Conservation (phyloP, 1,140 invertebrate species). For the Drosophila teissieri region DNA sequence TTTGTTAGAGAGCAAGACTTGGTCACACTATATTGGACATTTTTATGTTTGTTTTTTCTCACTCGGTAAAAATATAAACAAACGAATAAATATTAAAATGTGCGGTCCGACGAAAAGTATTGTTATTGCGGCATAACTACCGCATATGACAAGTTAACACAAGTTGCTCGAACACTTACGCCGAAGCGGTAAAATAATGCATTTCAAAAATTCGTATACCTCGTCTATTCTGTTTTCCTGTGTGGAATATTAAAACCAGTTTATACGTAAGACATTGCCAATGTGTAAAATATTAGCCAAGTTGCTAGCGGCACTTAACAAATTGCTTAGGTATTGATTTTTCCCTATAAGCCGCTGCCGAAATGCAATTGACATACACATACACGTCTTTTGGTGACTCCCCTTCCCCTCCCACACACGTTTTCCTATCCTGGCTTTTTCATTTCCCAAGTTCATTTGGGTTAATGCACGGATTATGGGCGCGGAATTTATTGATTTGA, state of each 20-base stretch:
- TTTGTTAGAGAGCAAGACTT: neutral
- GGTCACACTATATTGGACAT: slow-evolving; percentile 5
- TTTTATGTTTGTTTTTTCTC: slow-evolving; percentile 1
- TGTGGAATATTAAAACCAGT: neutral
- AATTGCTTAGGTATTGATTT: slow-evolving; percentile 59
- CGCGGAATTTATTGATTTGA: slow-evolving; percentile 63
- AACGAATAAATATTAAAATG: slow-evolving; percentile 9
- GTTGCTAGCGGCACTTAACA: slow-evolving; percentile 13
- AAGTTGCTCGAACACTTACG: neutral
- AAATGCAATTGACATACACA: slow-evolving; percentile 55
- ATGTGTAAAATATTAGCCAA: neutral
- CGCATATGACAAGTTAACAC: neutral
- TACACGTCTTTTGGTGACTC: slow-evolving; percentile 6
- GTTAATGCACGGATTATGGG: slow-evolving; percentile 72
- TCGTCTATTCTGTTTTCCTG: neutral
- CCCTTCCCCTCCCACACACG: neutral
- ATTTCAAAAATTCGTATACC: neutral
- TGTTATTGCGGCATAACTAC: neutral
- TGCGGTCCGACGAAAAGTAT: neutral
- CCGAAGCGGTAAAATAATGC: slow-evolving; percentile 10
- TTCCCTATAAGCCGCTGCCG: slow-evolving; percentile 48
- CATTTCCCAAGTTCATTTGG: slow-evolving; percentile 47
- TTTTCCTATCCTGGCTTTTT: neutral
- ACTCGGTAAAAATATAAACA: slow-evolving; percentile 32
- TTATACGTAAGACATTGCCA: too few relatives aligned